Percentiles rank a stretch among this genome's conserved stretches.
These are phyloP conservation scores for Oreochromis mossambicus DNA, from an alignment of 2,797 vertebrate species.

Conservation along the genomic window DNA sequence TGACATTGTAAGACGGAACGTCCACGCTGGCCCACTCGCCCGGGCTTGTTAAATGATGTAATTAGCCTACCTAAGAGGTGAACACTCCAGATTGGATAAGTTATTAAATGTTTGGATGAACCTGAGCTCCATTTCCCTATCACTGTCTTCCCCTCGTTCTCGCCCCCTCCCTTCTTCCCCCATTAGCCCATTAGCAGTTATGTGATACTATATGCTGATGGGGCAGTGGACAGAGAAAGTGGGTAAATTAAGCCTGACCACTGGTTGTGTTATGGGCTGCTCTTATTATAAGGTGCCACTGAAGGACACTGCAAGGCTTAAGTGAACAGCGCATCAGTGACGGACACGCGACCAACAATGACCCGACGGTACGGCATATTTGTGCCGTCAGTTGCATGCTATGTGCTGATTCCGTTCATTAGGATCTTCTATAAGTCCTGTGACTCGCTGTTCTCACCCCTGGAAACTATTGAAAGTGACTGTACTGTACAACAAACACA, in stretches of 20 bases:
- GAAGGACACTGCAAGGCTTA: constrained; percentile 55
- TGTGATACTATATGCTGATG: constrained; percentile 78
- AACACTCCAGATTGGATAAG: constrained; percentile 72
- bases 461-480: neutral
- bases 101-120: constrained; percentile 82
- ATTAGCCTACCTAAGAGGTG: constrained; percentile 75
- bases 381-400: neutral
- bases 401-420: neutral
- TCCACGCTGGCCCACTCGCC: constrained; percentile 51
- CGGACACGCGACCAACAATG: constrained; percentile 3
- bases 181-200: constrained; percentile 76
- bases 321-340: constrained; percentile 23
- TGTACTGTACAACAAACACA: constrained; percentile 13
- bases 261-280: constrained; percentile 66
- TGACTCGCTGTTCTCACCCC: neutral
- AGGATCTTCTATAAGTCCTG: neutral
- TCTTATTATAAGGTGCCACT: constrained; percentile 56
- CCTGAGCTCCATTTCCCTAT: constrained; percentile 74
- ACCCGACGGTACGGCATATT: constrained; percentile 45
- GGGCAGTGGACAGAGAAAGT: constrained; percentile 70
- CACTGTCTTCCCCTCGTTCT: constrained; percentile 35
- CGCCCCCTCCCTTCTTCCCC: constrained; percentile 30
- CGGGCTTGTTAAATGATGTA: constrained; percentile 73
- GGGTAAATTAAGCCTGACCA: constrained; percentile 77
- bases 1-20: constrained; percentile 66